These are phyloP conservation scores for Leucoraja erinaceus DNA, from an alignment of 2,113 vertebrate genomes.

Conservation along the genomic window DNA sequence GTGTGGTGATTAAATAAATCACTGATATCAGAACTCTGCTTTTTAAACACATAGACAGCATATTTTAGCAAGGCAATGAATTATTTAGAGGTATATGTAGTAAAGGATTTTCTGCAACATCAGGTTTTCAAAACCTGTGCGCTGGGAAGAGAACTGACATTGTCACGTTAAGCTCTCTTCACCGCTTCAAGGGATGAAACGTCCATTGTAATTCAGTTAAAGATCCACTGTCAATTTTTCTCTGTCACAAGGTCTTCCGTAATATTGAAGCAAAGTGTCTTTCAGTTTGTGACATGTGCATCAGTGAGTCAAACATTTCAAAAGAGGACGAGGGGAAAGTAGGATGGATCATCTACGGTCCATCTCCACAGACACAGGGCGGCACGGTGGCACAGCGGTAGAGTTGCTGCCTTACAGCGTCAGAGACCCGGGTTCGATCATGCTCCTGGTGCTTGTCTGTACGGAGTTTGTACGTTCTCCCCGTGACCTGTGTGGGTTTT, in stretches of 20 bases:
- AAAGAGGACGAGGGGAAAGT: not conserved
- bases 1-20: not conserved
- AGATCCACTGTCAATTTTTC: not conserved
- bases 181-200: not conserved
- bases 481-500: no score
- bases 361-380: not conserved
- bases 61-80: not conserved
- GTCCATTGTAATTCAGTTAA: not conserved
- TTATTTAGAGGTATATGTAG: not conserved
- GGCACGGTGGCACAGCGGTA: no score
- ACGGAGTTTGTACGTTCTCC: no score
- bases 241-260: not conserved
- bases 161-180: not conserved
- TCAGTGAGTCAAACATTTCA: not conserved
- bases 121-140: not conserved
- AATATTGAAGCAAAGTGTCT: conserved; percentile 1
- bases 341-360: not conserved
- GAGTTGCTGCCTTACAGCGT: no score
- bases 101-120: not conserved
- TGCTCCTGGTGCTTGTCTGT: no score
- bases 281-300: not conserved
- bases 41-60: not conserved
- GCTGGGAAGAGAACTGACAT: not conserved
- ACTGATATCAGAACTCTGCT: not conserved
- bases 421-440: no score